Percentiles rank a stretch among this genome's conserved stretches.
Conservation (phyloP, 2,888 invertebrate species). For the Cantharis rustica region DNA sequence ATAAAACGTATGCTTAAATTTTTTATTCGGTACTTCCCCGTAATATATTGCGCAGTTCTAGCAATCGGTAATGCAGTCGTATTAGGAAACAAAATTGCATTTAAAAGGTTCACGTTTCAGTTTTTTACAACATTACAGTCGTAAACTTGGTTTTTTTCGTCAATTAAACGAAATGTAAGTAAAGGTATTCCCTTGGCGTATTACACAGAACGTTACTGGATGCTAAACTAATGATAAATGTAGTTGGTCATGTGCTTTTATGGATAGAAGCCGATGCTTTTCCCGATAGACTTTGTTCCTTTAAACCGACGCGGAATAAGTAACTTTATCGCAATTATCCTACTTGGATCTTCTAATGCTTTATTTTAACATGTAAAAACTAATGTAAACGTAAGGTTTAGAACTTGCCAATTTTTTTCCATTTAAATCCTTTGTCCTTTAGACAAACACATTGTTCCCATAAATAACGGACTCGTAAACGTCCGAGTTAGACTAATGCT, state of each 20-base stretch:
- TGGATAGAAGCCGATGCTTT: constrained; percentile 35
- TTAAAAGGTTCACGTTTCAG: constrained; percentile 20
- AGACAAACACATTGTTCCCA: constrained; percentile 3
- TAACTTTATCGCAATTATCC: neutral
- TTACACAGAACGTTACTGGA: constrained; percentile 41
- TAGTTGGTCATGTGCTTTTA: constrained; percentile 45
- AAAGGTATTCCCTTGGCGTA: constrained; percentile 39
- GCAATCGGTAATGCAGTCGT: constrained; percentile 19
- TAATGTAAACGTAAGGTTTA: neutral
- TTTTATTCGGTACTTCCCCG: neutral
- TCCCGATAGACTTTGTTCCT: constrained; percentile 24
- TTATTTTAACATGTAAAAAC: neutral
- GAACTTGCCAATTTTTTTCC: neutral
- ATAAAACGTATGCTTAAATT: neutral
- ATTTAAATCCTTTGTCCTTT: neutral
- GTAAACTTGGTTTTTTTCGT: constrained; percentile 31
- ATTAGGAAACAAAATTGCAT: constrained; percentile 24
- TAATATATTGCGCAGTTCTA: constrained; percentile 4
- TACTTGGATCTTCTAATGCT: neutral
- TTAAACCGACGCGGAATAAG: constrained; percentile 11
- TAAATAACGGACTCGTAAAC: constrained; percentile 1
- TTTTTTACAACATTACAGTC: constrained; percentile 19
- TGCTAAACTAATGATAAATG: constrained; percentile 39
- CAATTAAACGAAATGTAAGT: constrained; percentile 33
- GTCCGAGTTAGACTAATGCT: constrained; percentile 5